Evolutionary conservation across 2,797 vertebrate genomes (phyloP).

Genomic region (Mycteria americana): DNA sequence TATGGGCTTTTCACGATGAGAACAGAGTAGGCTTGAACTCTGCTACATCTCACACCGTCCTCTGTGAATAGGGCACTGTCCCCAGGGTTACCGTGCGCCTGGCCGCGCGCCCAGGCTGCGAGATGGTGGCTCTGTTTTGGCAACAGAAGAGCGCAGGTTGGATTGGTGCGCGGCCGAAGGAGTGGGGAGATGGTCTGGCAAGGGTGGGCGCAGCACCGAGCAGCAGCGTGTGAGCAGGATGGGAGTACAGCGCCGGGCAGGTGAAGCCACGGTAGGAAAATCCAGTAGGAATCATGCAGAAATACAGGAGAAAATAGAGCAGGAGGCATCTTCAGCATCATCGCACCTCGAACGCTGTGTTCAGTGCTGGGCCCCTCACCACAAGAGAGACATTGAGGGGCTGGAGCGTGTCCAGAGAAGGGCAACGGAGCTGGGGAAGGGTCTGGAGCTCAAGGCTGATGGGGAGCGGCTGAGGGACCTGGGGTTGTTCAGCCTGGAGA

Average conservation of each 20-base stretch:
- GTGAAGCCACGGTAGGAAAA: neutral
- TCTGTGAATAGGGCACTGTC: neutral
- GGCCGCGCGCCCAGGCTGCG: fast-evolving
- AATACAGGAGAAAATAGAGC: neutral
- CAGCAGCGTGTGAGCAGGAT: neutral
- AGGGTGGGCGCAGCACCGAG: neutral
- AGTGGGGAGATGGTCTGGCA: neutral
- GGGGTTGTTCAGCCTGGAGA: too few relatives aligned
- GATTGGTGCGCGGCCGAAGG: neutral
- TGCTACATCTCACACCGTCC: neutral
- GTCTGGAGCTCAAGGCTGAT: too few relatives aligned
- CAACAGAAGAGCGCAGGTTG: neutral
- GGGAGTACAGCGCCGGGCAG: neutral
- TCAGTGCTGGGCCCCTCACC: too few relatives aligned
- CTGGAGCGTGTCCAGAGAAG: too few relatives aligned
- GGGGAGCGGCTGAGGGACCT: too few relatives aligned
- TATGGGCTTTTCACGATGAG: neutral
- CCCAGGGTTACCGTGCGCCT: neutral
- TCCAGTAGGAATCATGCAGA: neutral
- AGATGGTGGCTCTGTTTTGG: neutral
- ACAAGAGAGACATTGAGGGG: too few relatives aligned
- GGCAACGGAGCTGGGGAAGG: too few relatives aligned
- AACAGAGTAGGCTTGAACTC: neutral
- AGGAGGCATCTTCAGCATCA: neutral
- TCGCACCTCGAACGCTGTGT: too few relatives aligned